Conservation (phyloP, 2,888 invertebrate species). For the Eulithis testata region DNA sequence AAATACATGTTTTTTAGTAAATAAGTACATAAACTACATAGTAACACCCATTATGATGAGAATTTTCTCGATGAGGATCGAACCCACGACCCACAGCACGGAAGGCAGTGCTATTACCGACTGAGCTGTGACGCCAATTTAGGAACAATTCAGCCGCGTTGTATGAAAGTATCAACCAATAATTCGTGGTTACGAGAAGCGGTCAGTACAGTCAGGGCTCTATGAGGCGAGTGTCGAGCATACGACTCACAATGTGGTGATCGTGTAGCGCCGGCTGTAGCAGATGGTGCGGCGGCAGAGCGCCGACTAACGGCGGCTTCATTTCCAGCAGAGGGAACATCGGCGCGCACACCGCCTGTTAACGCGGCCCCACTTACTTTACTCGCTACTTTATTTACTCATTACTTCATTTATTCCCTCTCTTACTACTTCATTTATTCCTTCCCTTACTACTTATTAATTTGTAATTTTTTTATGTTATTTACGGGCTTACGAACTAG, state of each 20-base stretch:
- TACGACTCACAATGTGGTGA: conserved; percentile 85
- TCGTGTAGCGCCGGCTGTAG: conserved; percentile 87
- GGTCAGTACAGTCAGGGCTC: conserved; percentile 27
- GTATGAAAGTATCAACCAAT: conserved; percentile 24
- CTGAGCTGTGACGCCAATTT: too few species aligned
- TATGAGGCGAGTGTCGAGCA: conserved; percentile 52
- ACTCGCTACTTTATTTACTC: conserved; percentile 3
- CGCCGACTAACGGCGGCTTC: conserved; percentile 81
- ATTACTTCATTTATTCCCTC: not conserved
- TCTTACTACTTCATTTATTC: not conserved
- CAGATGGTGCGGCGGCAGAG: conserved; percentile 81
- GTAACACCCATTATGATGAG: too few species aligned
- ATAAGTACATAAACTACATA: too few species aligned
- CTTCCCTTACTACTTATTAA: not conserved
- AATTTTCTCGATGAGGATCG: too few species aligned
- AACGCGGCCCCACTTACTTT: conserved; percentile 40
- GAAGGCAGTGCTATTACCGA: too few species aligned
- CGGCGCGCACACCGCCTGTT: conserved; percentile 80
- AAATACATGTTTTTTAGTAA: too few species aligned
- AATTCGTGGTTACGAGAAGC: not conserved
- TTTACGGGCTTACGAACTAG: conserved; percentile 51
- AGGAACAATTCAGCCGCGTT: not conserved
- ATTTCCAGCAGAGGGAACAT: conserved; percentile 84
- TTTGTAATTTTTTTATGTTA: too few species aligned
- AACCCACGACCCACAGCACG: too few species aligned